Percentiles rank a stretch among this genome's conserved stretches.
These are phyloP conservation scores for Meghimatium bilineatum DNA, from an alignment of 2,888 invertebrate genomes.

Conservation along the genomic window DNA sequence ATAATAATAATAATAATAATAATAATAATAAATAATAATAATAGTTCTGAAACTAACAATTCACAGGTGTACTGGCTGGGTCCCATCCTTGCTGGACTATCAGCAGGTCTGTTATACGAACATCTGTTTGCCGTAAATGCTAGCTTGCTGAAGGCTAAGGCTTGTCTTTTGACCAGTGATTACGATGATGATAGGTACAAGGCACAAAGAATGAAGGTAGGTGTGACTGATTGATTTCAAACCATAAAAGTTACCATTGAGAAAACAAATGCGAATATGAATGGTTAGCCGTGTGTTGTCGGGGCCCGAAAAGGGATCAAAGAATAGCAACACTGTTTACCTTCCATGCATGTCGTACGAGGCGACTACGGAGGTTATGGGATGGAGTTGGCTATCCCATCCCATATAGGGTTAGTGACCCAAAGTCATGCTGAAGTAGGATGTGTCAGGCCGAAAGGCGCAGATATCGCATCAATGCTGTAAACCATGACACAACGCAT, in stretches of 20 bases:
- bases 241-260: background rate
- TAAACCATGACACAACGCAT: no score
- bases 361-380: background rate
- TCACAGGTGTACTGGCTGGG: slow-evolving; percentile 71
- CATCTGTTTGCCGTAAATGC: slow-evolving; percentile 67
- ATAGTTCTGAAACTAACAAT: background rate
- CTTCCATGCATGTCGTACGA: no score
- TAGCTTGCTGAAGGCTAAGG: slow-evolving; percentile 56
- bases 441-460: no score
- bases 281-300: background rate
- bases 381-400: background rate
- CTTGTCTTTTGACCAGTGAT: slow-evolving; percentile 56
- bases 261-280: no score
- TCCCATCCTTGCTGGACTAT: slow-evolving; percentile 63
- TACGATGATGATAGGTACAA: slow-evolving; percentile 61
- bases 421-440: no score
- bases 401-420: no score
- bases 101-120: slow-evolving; percentile 67
- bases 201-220: slow-evolving; percentile 52
- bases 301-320: background rate
- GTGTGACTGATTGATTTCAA: background rate
- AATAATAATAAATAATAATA: no score
- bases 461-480: no score
- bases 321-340: background rate
- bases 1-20: no score